Percentiles rank a stretch among this genome's conserved stretches.
phyloP scores from a whole-genome alignment of 2,888 invertebrate species.

The Tipula confusa region DNA sequence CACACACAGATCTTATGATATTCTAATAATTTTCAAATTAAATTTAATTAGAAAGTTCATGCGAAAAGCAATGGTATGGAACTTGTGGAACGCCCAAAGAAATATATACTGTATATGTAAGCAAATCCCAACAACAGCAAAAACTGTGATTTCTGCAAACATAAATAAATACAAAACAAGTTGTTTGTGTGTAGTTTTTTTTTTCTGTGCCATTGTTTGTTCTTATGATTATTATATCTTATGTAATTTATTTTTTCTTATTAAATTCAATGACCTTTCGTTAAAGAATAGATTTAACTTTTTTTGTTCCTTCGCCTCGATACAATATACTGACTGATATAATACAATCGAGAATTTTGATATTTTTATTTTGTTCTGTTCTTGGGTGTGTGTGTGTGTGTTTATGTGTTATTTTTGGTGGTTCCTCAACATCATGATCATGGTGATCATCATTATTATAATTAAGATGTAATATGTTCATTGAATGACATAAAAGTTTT shows the following conservation, averaged over 20 bases:
- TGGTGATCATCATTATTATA: neutral
- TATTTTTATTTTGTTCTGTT: neutral
- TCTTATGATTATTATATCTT: constrained; percentile 20
- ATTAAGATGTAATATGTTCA: neutral
- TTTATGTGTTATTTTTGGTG: constrained; percentile 4
- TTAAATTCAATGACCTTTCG: neutral
- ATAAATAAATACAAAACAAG: constrained; percentile 14
- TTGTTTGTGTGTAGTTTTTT: neutral
- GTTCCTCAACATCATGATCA: neutral
- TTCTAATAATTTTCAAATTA: neutral
- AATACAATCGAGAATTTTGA: neutral
- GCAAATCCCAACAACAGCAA: neutral
- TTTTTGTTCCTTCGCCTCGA: neutral
- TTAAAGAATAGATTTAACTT: neutral
- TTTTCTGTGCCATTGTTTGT: constrained; percentile 15
- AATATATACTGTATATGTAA: neutral
- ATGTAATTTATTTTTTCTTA: neutral
- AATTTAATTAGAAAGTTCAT: neutral
- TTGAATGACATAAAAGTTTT: constrained; percentile 3
- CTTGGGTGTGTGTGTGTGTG: no score
- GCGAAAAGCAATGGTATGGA: neutral
- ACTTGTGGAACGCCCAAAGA: neutral
- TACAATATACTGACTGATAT: neutral
- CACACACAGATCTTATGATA: neutral
- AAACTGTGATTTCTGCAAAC: neutral